Conservation (phyloP, 2,797 vertebrate species). For the Morelia viridis region DNA sequence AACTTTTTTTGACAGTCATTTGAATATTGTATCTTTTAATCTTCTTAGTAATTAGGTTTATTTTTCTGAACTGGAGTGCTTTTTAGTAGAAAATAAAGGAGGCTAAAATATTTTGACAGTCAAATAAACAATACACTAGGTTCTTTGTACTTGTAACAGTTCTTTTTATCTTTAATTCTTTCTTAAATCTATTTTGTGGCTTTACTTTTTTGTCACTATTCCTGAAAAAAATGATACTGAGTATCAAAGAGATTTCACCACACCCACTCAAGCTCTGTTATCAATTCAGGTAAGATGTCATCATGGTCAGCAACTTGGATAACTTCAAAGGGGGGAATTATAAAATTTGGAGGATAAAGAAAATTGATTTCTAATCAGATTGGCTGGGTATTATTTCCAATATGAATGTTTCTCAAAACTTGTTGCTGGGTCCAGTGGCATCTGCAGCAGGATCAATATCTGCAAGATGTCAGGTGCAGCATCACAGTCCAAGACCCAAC, state of each 20-base stretch:
- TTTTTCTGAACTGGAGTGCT: not conserved
- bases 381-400: not conserved
- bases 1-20: not conserved
- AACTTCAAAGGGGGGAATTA: not conserved
- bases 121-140: not conserved
- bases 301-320: not conserved
- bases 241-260: not conserved
- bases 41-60: not conserved
- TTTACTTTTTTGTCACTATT: not conserved
- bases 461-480: not conserved
- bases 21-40: too few relatives aligned
- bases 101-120: not conserved
- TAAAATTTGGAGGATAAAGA: not conserved
- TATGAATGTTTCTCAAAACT: not conserved
- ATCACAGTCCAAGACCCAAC: not conserved
- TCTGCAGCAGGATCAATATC: not conserved
- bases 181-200: not conserved
- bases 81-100: not conserved
- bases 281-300: not conserved
- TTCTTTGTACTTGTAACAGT: not conserved
- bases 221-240: not conserved
- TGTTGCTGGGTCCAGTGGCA: not conserved
- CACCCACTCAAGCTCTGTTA: not conserved
- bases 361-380: not conserved
- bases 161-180: not conserved